A percentile compares a stretch with the other conserved stretches of the same genome.
These are phyloP conservation scores for Phallusia fumigata DNA, from an alignment of 23 tunicate genomes.

Conservation along the genomic window DNA sequence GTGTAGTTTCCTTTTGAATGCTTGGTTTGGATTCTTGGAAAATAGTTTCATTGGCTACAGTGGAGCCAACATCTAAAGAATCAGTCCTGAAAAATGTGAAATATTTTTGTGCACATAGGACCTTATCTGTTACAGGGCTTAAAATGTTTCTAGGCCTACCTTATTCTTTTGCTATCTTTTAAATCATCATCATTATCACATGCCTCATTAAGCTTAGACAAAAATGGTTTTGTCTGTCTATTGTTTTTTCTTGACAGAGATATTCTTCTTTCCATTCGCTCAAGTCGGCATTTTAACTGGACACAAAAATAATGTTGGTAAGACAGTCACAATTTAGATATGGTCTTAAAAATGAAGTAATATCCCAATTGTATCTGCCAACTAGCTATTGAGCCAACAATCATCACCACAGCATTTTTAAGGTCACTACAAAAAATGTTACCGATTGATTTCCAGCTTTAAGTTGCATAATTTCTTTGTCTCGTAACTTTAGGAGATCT, in stretches of 20 bases:
- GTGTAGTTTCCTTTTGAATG: no score
- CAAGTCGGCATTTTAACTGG: conserved; percentile 15
- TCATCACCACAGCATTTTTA: no score
- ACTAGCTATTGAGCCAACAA: no score
- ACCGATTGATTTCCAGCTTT: conserved; percentile 27
- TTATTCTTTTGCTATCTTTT: background rate
- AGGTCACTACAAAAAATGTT: background rate
- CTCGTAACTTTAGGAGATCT: conserved; percentile 69
- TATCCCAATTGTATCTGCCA: no score
- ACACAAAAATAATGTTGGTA: background rate
- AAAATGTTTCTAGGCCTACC: background rate
- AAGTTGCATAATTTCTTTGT: conserved; percentile 75
- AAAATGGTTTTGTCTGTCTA: background rate
- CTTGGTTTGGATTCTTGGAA: no score
- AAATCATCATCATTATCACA: background rate
- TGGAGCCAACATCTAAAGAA: no score
- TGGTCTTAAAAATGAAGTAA: background rate
- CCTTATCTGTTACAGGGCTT: background rate
- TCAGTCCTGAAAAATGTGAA: no score
- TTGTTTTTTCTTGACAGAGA: conserved; percentile 19
- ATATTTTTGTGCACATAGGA: no score
- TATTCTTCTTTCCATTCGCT: conserved; percentile 19
- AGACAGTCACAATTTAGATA: background rate
- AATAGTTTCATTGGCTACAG: no score
- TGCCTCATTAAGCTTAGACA: background rate